Evolutionary conservation across 2,113 vertebrate genomes (phyloP), one percentile per base, ranked within the genome.

Genomic region (Prunella himalayana): DNA sequence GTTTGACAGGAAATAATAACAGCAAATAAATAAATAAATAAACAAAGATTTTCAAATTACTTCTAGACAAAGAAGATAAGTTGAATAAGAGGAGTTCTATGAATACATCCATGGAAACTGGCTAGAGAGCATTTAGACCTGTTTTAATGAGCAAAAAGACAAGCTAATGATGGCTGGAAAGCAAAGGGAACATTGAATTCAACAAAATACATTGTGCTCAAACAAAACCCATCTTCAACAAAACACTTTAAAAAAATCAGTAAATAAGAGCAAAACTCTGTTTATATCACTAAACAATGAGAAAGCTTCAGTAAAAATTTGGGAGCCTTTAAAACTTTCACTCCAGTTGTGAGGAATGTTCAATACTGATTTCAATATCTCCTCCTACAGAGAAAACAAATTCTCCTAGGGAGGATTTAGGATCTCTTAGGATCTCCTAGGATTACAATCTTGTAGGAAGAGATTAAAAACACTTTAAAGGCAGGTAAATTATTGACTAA

Each of bases 21-120:
- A 77, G 7, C 11, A 91, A 88, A 85, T 66, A 90, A 92, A 69
- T 61, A 39, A 53, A 18, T 44, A 91, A 76, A 75, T 60, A 79
- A 89, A 85, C 73, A 82, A 82, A 80, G 1, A 50, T 17, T 50
- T 75, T n/a, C 14, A 80, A 91, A 88, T 91, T 94, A 18, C 20
- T 84, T 15, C 17, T 82, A 81, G 37, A n/a, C 53, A 84, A 79
- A 84, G 69, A 82, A 76, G 15, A 19, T 27, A 56, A 18, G 19
- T 18, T 73, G n/a, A 90, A 61, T 77, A 83, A 88, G 54, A 84
- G 31, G 15, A 37, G 37, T 66, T 77, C 12, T 39, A 41, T 81
- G 56, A 90, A 88, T 86, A 86, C 57, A 47, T 73, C 92, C 91
- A 90, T 93, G 91, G 91, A 95, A 95, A 95, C 80, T 66, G 54